Evolutionary conservation across 2,888 invertebrate species (phyloP), one percentile per base, ranked within the genome.

Genomic region (Patella caerulea): DNA sequence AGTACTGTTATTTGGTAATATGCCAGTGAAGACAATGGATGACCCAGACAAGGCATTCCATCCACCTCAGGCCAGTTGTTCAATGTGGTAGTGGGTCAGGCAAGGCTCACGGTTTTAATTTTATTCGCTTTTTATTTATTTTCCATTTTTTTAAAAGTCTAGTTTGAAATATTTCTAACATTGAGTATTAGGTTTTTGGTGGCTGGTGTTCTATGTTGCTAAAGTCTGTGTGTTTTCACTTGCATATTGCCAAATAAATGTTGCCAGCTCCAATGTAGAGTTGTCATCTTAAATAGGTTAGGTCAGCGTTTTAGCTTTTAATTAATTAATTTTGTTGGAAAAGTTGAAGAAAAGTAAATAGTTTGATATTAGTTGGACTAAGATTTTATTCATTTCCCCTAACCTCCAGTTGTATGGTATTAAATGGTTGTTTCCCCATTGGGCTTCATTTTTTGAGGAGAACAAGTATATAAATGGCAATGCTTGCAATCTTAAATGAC

Each of bases 1-100:
- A 45, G 34, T 71, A 17, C 55, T 53, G 70, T 17, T 71, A 71
- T 59, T 71, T 79, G 82, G 84, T 84, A 83, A 84, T 84, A 84
- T 84, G 84, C 83, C 65, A 78, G 80, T 84, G 80, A 79, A 76
- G 72, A 70, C 72, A 74, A 65, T 19, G 65, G 45, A 45, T 65
- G 73, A 70, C 73, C 24, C 52, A 55, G 19, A 54, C 54, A 70
- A 52, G 24, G 15, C 65, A 69, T 73, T 73, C 19, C 72, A 29
- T 70, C 73, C 53, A 53, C 54, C 52, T 45, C 45, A 45, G 45
- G 45, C 45, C 45, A 45, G 45, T 45, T 45, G 45, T 45, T 45
- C 45, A 45, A 54, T 17, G n/a, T 70, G 73, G 77, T 74, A 78
- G 70, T 78, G 74, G 74, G 74, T 78, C 74, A 71, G 74, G 72